Evolutionary conservation across 2,797 vertebrate genomes (phyloP), one percentile per base, ranked within the genome.

Genomic region (Podargus strigoides): DNA sequence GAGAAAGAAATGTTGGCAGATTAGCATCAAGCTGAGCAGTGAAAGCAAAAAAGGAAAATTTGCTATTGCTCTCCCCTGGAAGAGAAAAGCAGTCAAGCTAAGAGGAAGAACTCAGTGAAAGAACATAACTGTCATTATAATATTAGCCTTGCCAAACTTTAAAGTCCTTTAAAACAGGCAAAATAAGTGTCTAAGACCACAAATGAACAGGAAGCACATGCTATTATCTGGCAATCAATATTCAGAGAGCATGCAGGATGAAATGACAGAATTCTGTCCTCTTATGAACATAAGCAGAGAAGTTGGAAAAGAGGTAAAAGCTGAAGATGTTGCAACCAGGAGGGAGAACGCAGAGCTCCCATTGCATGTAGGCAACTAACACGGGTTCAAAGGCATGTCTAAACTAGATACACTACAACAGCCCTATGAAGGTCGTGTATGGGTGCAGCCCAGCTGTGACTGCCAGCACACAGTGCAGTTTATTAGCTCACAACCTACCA

Each of bases 21-120:
- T 89, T 50, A 93, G 69, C 69, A 78, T 84, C 69, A 91, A 91
- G 69, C 85, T 94, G 59, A 85, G 79, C 69, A 84, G 47, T 64
- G 91, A 93, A 95, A 85, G 79, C 58, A 59, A 32, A 81, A 85
- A 56, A 47, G 44, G 69, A 86, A 91, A 89, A 86, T 10, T 73
- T 3, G 6, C 76, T 83, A 78, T 68, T 88, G 69, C 73, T 84
- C n/a, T 91, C 32, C 24, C 64, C 32, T 73, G 39, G 63, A 93
- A 90, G 24, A 78, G 62, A 96, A 91, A 93, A 92, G 76, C 50
- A 73, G 70, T 34, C 82, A 91, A 78, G 66, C 58, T 67, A 76
- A 74, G 64, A 90, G 44, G 36, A 79, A 87, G 64, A 91, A 94
- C 30, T 41, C 86, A 56, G 46, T 87, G 76, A 91, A 83, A 93